phyloP scores from a whole-genome alignment of 1,140 invertebrate genomes.

The Saccostrea glomerata region DNA sequence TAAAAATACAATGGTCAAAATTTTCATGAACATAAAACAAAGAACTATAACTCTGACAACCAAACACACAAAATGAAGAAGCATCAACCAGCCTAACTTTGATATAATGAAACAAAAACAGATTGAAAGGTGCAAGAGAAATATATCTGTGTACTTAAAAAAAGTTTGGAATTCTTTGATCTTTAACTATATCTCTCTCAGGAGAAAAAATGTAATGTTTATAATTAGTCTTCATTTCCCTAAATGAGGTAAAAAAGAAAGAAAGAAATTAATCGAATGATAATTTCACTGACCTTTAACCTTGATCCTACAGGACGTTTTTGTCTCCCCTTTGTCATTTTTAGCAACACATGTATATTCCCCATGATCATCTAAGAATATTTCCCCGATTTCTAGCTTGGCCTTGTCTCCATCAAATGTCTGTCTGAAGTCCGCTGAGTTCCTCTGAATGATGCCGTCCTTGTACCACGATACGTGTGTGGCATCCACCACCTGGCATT shows the following conservation, averaged over 20 bases:
- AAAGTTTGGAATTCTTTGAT: no score
- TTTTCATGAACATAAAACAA: neutral
- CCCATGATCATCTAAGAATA: constrained; percentile 71
- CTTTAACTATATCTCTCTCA: neutral
- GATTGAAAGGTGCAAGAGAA: no score
- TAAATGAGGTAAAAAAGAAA: neutral
- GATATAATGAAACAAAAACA: neutral
- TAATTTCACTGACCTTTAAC: constrained; percentile 64
- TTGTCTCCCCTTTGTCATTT: constrained; percentile 66
- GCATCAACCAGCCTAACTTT: neutral
- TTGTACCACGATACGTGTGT: constrained; percentile 69
- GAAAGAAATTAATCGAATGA: neutral
- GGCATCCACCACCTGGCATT: constrained; percentile 62
- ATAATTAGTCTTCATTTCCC: neutral
- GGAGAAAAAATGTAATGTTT: neutral
- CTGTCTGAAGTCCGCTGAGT: constrained; percentile 71
- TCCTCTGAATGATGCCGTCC: constrained; percentile 65
- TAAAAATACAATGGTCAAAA: no score
- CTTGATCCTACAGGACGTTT: constrained; percentile 61
- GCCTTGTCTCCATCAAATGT: constrained; percentile 68
- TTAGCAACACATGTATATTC: constrained; percentile 67
- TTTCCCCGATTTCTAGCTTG: constrained; percentile 68
- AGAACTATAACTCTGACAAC: constrained; percentile 13
- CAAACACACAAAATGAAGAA: neutral
- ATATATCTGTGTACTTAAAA: no score